Evolutionary conservation across 2,797 vertebrate genomes (phyloP), one percentile per base, ranked within the genome.

Genomic region (Anguilla obscura): DNA sequence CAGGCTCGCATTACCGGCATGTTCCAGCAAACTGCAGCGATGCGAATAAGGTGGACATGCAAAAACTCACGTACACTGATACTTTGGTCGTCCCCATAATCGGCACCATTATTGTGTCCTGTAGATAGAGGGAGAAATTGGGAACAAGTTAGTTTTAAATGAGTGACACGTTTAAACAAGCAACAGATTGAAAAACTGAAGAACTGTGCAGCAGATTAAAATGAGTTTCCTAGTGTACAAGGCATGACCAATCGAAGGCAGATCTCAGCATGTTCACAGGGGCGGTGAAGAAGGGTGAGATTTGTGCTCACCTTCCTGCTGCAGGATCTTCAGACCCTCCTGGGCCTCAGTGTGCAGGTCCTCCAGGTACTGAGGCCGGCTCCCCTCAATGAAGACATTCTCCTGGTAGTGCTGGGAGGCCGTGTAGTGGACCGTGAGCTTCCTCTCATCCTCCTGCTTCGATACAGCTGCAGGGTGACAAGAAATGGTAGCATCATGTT

Each of bases 321-420:
- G 87, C 14, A 48, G 69, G 52, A 54, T 85, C 84, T 85, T 88
- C 52, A 88, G 84, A 36, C 87, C 87, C 63, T 97, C 95, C 93
- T 97, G 98, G 40, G 98, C 98, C 93, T 99, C 98, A 0, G 92
- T 96, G 94, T 99, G 98, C 85, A 99, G 96, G 89, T 98, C 97
- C 90, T 99, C 97, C 92, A 99, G 95, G 94, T 98, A 97, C 58
- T 97, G 96, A 3, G 96, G 94, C 2, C 97, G 95, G 87, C 96
- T 96, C 30, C 96, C 96, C 92, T 98, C 97, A 88, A 98, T 98
- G 95, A 99, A 99, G 84, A 98, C 96, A 89, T 99, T 99, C 93
- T 99, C 98, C 93, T 96, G 97, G 87, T 96, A 96, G 91, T 97
- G 97, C 85, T 96, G 96, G 0, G 95, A 95, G 12, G 94, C 91